Evolutionary conservation across 1,140 invertebrate genomes (phyloP).

Genomic region (Acromyrmex heyeri): DNA sequence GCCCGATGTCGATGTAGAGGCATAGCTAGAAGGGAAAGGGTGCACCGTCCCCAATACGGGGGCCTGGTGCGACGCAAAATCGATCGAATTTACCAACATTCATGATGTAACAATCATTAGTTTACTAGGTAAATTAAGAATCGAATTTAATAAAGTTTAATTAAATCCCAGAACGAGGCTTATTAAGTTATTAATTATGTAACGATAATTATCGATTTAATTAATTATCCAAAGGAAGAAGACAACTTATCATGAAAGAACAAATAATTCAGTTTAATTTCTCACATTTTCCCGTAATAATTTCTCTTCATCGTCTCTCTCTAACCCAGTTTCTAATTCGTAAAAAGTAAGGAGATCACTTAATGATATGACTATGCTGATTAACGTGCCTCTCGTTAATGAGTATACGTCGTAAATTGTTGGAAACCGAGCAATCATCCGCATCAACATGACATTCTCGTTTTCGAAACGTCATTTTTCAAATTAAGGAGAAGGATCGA

Average conservation of each 20-base stretch:
- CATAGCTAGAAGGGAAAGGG: slow-evolving; percentile 37
- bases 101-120: slow-evolving; percentile 32
- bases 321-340: slow-evolving; percentile 65
- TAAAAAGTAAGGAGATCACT: slow-evolving; percentile 2
- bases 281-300: background rate
- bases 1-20: slow-evolving; percentile 41
- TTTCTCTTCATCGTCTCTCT: slow-evolving; percentile 30
- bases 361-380: slow-evolving; percentile 48
- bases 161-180: background rate
- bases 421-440: slow-evolving; percentile 40
- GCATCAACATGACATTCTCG: slow-evolving; percentile 12
- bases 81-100: slow-evolving; percentile 18
- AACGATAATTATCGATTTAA: background rate
- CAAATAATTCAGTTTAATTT: slow-evolving; percentile 35
- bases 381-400: slow-evolving; percentile 51
- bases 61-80: background rate
- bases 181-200: slow-evolving; percentile 36
- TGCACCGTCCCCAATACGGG: background rate
- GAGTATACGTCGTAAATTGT: slow-evolving; percentile 20
- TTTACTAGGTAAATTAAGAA: background rate
- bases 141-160: slow-evolving; percentile 5
- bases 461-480: slow-evolving; percentile 44
- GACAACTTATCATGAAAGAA: background rate
- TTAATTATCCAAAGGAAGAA: background rate
- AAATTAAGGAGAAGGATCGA: background rate